Evolutionary conservation across 2,797 vertebrate genomes (phyloP).

Genomic region (Anabas testudineus): DNA sequence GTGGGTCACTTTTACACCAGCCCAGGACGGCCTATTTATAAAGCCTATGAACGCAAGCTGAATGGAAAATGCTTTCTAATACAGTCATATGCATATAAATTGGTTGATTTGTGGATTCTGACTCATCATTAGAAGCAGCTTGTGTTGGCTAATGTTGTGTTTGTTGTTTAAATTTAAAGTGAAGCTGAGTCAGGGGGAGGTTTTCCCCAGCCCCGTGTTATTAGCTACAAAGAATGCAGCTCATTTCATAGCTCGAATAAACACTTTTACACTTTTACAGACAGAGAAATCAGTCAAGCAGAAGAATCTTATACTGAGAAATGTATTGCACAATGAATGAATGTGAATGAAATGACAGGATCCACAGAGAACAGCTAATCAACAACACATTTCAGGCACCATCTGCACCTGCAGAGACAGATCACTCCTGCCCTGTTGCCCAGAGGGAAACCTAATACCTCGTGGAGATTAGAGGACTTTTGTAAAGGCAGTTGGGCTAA

Average conservation of each 20-base stretch:
- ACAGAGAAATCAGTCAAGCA: constrained; percentile 40
- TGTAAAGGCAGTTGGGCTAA: constrained; percentile 47
- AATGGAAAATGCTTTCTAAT: constrained; percentile 44
- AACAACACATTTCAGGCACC: constrained; percentile 51
- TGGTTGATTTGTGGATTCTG: constrained; percentile 60
- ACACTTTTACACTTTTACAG: constrained; percentile 22
- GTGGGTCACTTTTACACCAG: constrained; percentile 65
- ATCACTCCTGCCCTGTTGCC: constrained; percentile 67
- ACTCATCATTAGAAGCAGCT: constrained; percentile 67
- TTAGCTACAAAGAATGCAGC: constrained; percentile 49
- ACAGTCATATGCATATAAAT: constrained; percentile 48
- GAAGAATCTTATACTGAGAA: constrained; percentile 40
- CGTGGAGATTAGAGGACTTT: constrained; percentile 66
- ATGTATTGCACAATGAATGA: constrained; percentile 36
- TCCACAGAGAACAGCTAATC: constrained; percentile 39
- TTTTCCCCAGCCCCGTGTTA: constrained; percentile 59
- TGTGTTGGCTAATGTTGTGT: constrained; percentile 76
- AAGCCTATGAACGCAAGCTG: constrained; percentile 31
- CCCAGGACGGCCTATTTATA: constrained; percentile 60
- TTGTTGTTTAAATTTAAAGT: constrained; percentile 78
- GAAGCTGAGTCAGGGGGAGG: constrained; percentile 69
- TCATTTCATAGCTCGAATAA: constrained; percentile 29
- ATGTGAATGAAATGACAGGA: constrained; percentile 41
- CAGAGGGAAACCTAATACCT: constrained; percentile 69
- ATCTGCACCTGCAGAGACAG: constrained; percentile 71